A percentile compares a stretch with the other conserved stretches of the same genome.
These are phyloP conservation scores for Apteryx owenii DNA, from an alignment of 2,113 vertebrate genomes.

Conservation along the genomic window DNA sequence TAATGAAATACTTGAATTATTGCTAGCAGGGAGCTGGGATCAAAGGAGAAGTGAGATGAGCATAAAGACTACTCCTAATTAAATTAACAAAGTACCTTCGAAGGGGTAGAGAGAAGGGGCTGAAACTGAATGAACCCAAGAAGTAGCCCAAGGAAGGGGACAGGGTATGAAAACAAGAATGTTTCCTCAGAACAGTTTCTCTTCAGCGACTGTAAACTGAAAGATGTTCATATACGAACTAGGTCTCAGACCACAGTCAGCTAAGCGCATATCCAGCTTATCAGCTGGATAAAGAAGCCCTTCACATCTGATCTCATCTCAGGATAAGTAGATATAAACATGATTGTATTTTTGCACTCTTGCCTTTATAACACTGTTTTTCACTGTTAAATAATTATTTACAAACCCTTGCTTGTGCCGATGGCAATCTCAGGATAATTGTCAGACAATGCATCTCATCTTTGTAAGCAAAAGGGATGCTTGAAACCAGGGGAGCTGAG, in stretches of 20 bases:
- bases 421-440: neutral
- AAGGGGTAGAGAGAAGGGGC: neutral
- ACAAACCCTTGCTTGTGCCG: neutral
- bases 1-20: neutral
- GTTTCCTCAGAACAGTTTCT: neutral
- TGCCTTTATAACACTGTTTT: neutral
- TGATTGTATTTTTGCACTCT: neutral
- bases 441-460: neutral
- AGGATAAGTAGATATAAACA: conserved; percentile 4
- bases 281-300: conserved; percentile 18
- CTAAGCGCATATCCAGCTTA: conserved; percentile 51
- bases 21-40: neutral
- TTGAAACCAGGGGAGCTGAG: neutral
- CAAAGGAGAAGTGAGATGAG: neutral
- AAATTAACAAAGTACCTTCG: neutral
- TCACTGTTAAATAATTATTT: neutral
- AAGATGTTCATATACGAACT: neutral
- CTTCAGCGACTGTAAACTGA: neutral
- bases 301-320: conserved; percentile 13
- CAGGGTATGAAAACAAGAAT: neutral
- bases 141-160: neutral
- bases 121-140: neutral
- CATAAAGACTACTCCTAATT: conserved; percentile 23
- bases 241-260: neutral
- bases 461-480: neutral